These are phyloP conservation scores for Drosophila atroscutellata DNA, from an alignment of 2,888 invertebrate genomes.

Conservation along the genomic window DNA sequence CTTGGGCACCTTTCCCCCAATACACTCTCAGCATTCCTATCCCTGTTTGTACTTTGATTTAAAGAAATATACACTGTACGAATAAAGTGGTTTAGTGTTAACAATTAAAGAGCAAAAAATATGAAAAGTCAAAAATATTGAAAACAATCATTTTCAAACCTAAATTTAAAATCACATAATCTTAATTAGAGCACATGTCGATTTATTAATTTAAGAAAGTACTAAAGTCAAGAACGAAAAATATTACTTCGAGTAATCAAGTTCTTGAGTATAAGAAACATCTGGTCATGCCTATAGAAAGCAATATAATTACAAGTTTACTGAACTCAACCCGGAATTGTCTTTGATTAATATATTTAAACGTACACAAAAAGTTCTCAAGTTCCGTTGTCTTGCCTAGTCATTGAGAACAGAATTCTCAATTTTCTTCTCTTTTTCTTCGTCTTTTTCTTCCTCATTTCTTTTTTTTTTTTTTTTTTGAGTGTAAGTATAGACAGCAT, in stretches of 20 bases:
- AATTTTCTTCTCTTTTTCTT: not conserved
- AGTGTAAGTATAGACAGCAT: constrained; percentile 10
- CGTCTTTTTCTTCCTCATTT: not conserved
- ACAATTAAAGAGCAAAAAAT: no score
- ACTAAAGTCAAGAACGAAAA: not conserved
- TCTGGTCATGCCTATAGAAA: not conserved
- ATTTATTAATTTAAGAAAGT: not conserved
- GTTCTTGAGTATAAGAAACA: not conserved
- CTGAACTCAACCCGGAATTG: not conserved
- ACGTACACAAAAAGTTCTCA: not conserved
- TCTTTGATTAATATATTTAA: not conserved
- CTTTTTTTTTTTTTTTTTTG: not conserved
- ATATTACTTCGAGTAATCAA: not conserved
- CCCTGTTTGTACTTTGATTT: constrained; percentile 42
- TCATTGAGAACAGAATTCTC: not conserved
- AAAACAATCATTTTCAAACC: not conserved
- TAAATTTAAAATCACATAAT: not conserved
- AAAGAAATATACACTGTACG: constrained; percentile 2
- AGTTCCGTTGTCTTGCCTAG: not conserved
- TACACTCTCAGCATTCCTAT: constrained; percentile 25
- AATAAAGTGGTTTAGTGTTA: not conserved
- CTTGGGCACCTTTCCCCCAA: not conserved
- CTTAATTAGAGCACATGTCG: not conserved
- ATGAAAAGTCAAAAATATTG: not conserved
- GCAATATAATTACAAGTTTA: not conserved